phyloP scores from a whole-genome alignment of 2,113 vertebrate species.

The Merops nubicus region DNA sequence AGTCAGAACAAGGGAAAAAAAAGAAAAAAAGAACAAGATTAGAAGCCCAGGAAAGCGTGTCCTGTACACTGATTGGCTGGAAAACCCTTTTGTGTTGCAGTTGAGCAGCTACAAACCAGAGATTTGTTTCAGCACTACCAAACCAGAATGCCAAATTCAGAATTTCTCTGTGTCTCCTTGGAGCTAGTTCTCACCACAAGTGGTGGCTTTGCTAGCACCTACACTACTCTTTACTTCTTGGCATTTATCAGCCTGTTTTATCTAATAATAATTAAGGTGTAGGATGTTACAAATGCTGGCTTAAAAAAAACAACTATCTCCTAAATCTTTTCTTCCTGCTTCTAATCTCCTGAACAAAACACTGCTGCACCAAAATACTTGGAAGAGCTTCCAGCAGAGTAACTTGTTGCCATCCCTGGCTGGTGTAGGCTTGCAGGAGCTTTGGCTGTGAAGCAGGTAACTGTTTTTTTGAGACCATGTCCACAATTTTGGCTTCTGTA shows the following conservation, averaged over 20 bases:
- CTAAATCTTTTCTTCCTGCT: not conserved
- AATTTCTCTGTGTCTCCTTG: not conserved
- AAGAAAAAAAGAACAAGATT: conserved; percentile 41
- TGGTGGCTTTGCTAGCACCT: not conserved
- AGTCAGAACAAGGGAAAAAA: conserved; percentile 41
- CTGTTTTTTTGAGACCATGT: not conserved
- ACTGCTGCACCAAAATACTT: not conserved
- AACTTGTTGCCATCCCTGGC: not conserved
- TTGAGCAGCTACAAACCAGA: not conserved
- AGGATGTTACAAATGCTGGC: not conserved
- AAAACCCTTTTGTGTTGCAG: conserved; percentile 12
- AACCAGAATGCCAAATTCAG: not conserved
- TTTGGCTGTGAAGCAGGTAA: conserved; percentile 18
- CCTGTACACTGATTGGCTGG: not conserved
- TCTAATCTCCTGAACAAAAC: not conserved
- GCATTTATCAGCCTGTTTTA: not conserved
- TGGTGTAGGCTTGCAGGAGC: not conserved
- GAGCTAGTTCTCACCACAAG: not conserved
- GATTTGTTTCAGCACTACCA: not conserved
- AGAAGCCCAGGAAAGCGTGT: conserved; percentile 44
- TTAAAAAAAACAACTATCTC: not conserved
- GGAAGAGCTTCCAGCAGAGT: not conserved
- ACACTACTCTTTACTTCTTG: not conserved
- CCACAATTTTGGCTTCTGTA: not conserved
- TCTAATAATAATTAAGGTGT: not conserved